phyloP scores from a whole-genome alignment of 2,888 invertebrate species.

The Gryllus longicercus region DNA sequence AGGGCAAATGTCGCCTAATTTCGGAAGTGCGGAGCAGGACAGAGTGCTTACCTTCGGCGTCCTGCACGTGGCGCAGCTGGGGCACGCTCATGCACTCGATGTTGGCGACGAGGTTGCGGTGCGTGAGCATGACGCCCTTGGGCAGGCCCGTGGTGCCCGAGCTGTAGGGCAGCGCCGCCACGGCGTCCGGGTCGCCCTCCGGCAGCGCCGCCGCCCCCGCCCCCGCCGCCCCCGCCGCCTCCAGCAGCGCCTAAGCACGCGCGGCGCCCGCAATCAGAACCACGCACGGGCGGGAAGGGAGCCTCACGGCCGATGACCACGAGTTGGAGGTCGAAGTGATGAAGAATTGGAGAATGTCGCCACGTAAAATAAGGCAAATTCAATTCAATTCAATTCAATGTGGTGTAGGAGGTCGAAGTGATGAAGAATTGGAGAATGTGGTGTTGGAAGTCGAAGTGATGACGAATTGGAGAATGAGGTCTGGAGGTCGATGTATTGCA shows the following conservation, averaged over 20 bases:
- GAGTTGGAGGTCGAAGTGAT: no score
- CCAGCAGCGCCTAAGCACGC: slow-evolving; percentile 21
- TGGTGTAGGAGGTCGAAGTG: no score
- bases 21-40: no score
- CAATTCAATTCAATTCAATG: no score
- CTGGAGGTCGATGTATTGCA: no score
- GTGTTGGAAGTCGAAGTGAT: no score
- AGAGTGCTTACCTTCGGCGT: slow-evolving; percentile 24
- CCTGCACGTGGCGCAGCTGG: slow-evolving; percentile 33
- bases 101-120: slow-evolving; percentile 62
- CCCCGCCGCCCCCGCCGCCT: neutral
- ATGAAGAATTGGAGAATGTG: no score
- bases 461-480: no score
- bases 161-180: slow-evolving; percentile 55
- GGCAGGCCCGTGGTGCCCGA: slow-evolving; percentile 79
- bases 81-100: slow-evolving; percentile 43
- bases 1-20: no score
- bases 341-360: no score
- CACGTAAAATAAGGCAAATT: no score
- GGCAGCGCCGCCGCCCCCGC: neutral
- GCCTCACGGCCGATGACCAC: no score
- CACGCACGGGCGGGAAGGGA: slow-evolving; percentile 24
- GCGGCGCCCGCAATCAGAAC: slow-evolving; percentile 36
- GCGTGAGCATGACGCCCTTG: slow-evolving; percentile 73
- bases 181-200: slow-evolving; percentile 27